Evolutionary conservation across 1,140 invertebrate genomes (phyloP).

Genomic region (Drosophila elegans): DNA sequence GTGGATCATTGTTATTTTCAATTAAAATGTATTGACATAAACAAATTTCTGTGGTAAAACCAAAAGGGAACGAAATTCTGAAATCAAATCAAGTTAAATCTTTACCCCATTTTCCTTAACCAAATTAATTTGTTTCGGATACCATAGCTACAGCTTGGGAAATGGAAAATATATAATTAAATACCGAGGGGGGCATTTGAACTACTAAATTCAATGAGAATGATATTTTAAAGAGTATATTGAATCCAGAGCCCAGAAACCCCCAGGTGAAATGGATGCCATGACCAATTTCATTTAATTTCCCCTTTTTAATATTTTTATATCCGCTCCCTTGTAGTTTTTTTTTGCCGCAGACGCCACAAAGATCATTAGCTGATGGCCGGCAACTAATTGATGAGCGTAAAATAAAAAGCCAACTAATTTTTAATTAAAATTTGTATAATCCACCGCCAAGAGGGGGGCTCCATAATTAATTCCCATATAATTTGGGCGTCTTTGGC

Average conservation of each 20-base stretch:
- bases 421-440: conserved; percentile 46
- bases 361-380: conserved; percentile 29
- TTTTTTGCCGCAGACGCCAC: conserved; percentile 23
- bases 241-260: conserved; percentile 5
- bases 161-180: conserved; percentile 1
- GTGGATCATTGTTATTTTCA: background rate
- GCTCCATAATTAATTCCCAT: conserved; percentile 61
- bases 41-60: no score
- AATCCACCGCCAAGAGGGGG: conserved; percentile 2
- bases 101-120: background rate
- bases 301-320: conserved; percentile 25
- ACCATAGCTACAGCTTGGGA: background rate
- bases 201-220: background rate
- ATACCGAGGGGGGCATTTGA: background rate
- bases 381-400: conserved; percentile 52
- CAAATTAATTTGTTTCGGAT: conserved; percentile 11
- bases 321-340: conserved; percentile 31
- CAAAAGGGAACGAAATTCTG: no score
- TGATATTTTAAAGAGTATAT: conserved; percentile 7
- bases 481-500: conserved; percentile 28
- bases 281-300: conserved; percentile 41
- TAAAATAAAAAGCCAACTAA: conserved; percentile 46
- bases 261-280: conserved; percentile 4
- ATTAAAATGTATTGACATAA: background rate
- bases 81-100: background rate